Evolutionary conservation across 2,113 vertebrate species (phyloP).

Genomic region (Petrocephalus microphthalmus): DNA sequence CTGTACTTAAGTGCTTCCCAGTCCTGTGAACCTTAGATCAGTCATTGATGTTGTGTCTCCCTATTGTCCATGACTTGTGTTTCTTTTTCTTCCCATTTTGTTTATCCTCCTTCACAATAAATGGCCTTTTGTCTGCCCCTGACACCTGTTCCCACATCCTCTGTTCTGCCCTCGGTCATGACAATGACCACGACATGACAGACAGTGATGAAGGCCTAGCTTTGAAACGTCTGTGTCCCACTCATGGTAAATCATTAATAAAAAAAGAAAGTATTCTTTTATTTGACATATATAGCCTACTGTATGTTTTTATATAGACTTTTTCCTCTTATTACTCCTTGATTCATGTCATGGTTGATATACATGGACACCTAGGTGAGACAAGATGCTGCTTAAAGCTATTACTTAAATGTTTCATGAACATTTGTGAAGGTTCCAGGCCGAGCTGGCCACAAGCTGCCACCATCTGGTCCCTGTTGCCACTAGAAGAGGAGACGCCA

Average conservation of each 20-base stretch:
- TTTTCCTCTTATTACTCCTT: background rate
- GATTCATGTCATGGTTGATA: background rate
- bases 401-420: constrained; percentile 1
- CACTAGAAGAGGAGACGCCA: constrained; percentile 41
- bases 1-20: too few relatives aligned
- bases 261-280: background rate
- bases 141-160: too few relatives aligned
- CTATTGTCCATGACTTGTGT: too few relatives aligned
- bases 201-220: background rate
- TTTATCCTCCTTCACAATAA: too few relatives aligned
- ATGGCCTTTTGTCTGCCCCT: too few relatives aligned
- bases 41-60: too few relatives aligned
- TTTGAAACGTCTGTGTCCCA: background rate
- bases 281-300: background rate
- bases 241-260: background rate
- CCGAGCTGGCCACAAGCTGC: background rate
- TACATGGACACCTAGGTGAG: background rate
- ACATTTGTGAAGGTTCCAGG: background rate
- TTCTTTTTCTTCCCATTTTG: too few relatives aligned
- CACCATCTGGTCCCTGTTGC: constrained; percentile 9
- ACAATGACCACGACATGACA: too few relatives aligned
- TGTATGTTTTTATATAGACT: background rate
- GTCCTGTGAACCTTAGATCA: too few relatives aligned
- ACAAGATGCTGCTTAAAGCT: background rate
- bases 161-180: too few relatives aligned